Base-by-base conservation (phyloP, 2,113 vertebrate species). In the Oxyruncus cristatus region DNA sequence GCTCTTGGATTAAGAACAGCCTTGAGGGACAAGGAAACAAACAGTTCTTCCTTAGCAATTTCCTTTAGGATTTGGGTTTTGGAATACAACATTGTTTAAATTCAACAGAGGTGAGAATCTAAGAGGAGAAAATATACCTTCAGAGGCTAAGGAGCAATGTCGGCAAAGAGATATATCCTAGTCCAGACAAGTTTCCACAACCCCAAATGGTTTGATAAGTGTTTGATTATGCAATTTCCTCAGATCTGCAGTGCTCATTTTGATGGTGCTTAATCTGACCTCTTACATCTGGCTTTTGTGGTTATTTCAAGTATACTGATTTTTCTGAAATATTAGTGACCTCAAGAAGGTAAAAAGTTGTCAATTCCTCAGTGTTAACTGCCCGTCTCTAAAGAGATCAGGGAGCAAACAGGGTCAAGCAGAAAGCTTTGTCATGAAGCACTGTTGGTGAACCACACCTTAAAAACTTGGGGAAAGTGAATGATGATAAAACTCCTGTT, bases 61-160 rank as follows among this genome's bases (percentile, higher is more conserved):
- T 8, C 72, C 89, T 68, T 78, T 81, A 52, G 15, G 33, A 37
- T 26, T 20, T 84, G 39, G 5, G 8, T 32, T 82, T 85, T 85
- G 41, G 24, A 68, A 61, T 39, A 33, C 4, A 18, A 10, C 8
- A 21, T 56, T 88, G 33, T 70, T 78, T 49, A 89, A 76, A 78
- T 68, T 5, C 24, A 13, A 9, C 49, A 37, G 46, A 78, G 46
- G 35, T 46, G 24, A 82, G 20, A 8, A 58, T 63, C 10, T 78
- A 47, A 74, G 56, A 76, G 65, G 16, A 56, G 6, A 65, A 94
- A 70, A 67, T 18, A 35, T 53, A 39, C 4, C 5, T 80, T 22
- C 2, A 3, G 4, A 56, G 41, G 5, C 33, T 62, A 50, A 77
- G 9, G 9, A 55, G 33, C 13, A 55, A 22, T 0, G 0, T 44